Conservation (phyloP, 2,888 invertebrate species). For the Drosophila neonasuta region DNA sequence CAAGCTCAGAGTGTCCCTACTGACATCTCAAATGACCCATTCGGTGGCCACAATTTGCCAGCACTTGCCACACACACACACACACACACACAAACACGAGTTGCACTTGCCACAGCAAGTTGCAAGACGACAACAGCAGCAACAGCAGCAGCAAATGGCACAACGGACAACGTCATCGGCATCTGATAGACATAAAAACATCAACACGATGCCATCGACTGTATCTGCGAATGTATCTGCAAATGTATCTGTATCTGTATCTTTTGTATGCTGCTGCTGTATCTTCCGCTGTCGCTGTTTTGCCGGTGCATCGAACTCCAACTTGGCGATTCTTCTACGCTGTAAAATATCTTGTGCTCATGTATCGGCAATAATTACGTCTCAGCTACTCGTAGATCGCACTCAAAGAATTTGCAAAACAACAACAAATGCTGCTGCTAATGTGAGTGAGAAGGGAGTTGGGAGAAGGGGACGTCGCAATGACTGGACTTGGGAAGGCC, state of each 20-base stretch:
- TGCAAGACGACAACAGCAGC: constrained; percentile 9
- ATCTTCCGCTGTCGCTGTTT: constrained; percentile 22
- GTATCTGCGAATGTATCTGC: constrained; percentile 20
- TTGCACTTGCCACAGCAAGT: constrained; percentile 5
- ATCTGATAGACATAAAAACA: constrained; percentile 73
- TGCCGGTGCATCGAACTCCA: constrained; percentile 68
- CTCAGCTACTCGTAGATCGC: constrained; percentile 57
- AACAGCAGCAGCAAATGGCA: constrained; percentile 35
- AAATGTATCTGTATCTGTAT: constrained; percentile 9
- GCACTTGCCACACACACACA: constrained; percentile 22
- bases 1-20: constrained; percentile 47
- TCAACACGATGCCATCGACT: constrained; percentile 62
- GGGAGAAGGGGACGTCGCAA: background rate
- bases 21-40: constrained; percentile 58
- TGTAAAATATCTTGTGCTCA: constrained; percentile 49
- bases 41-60: constrained; percentile 57
- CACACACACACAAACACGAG: constrained; percentile 2
- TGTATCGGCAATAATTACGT: constrained; percentile 71
- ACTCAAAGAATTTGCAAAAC: constrained; percentile 47
- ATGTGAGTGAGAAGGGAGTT: background rate
- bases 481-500: constrained; percentile 58
- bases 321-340: constrained; percentile 38
- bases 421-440: background rate
- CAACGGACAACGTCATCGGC: constrained; percentile 40
- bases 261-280: constrained; percentile 11